Percentiles rank a stretch among this genome's conserved stretches.
phyloP scores from a whole-genome alignment of 2,113 vertebrate genomes.

The Paracanthobrama guichenoti region DNA sequence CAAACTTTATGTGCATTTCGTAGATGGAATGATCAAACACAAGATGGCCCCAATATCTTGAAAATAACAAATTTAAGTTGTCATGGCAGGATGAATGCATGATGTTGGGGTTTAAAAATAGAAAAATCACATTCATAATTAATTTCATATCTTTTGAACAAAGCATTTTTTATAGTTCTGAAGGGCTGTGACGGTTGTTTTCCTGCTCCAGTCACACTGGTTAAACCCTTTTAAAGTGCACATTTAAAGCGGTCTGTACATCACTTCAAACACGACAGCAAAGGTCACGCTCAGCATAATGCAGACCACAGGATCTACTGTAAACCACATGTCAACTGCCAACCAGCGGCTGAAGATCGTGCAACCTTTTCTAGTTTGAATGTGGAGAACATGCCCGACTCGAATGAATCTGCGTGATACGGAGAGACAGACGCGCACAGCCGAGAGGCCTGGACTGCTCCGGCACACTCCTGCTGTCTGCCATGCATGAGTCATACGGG shows the following conservation, averaged over 20 bases:
- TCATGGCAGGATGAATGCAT: neutral
- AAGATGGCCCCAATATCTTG: neutral
- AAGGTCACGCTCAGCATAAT: conserved; percentile 1
- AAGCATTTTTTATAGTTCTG: neutral
- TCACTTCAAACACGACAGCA: neutral
- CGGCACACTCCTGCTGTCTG: conserved; percentile 51
- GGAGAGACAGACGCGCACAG: conserved; percentile 28
- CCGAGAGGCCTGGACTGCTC: conserved; percentile 38
- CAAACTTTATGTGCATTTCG: neutral
- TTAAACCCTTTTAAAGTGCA: neutral
- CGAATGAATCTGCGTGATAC: neutral
- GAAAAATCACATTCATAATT: conserved; percentile 7
- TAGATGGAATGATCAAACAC: neutral
- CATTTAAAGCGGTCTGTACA: neutral
- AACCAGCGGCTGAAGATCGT: neutral
- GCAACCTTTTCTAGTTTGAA: neutral
- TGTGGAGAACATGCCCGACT: neutral
- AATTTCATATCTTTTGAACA: neutral
- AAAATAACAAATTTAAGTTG: neutral
- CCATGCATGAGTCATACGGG: conserved; percentile 48
- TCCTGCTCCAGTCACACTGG: neutral
- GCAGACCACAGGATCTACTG: conserved; percentile 4
- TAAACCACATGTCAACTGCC: neutral
- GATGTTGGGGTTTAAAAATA: neutral
- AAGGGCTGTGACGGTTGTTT: neutral